Percentiles rank a stretch among this genome's conserved stretches.
Conservation (phyloP, 2,797 vertebrate species). For the Ambastaia sidthimunki region DNA sequence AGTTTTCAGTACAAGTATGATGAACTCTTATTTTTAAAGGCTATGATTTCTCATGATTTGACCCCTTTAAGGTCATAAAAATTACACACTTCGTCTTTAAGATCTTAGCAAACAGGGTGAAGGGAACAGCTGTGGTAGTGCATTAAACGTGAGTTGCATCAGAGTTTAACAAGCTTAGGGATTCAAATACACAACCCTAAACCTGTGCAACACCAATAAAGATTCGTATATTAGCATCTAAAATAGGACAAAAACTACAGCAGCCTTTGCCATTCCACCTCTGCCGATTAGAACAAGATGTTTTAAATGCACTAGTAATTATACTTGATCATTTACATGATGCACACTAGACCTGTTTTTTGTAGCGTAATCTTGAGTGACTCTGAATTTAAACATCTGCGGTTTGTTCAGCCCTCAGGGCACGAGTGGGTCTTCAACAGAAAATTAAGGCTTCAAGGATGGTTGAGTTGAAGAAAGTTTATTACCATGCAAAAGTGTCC, state of each 20-base stretch:
- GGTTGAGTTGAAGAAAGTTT: conserved; percentile 28
- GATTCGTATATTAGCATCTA: neutral
- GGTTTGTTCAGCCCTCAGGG: conserved; percentile 20
- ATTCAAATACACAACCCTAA: neutral
- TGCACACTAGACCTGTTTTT: neutral
- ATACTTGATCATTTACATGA: neutral
- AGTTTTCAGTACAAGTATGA: too few relatives aligned
- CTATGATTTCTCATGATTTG: too few relatives aligned
- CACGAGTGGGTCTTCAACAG: neutral
- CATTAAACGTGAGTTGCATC: too few relatives aligned
- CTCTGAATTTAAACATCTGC: neutral
- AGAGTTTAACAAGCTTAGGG: too few relatives aligned
- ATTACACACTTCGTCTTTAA: conserved; percentile 1
- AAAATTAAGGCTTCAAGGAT: conserved; percentile 25
- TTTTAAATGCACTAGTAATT: neutral
- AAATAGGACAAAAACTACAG: neutral
- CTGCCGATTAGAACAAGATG: neutral
- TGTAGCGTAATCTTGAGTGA: conserved; percentile 3
- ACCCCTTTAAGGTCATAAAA: neutral
- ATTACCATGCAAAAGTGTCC: conserved; percentile 21
- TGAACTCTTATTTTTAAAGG: too few relatives aligned
- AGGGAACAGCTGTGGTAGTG: neutral
- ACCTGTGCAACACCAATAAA: neutral
- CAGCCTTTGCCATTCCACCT: neutral
- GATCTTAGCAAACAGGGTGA: neutral